phyloP scores from a whole-genome alignment of 2,888 invertebrate genomes.

The Nomada lathburiana region DNA sequence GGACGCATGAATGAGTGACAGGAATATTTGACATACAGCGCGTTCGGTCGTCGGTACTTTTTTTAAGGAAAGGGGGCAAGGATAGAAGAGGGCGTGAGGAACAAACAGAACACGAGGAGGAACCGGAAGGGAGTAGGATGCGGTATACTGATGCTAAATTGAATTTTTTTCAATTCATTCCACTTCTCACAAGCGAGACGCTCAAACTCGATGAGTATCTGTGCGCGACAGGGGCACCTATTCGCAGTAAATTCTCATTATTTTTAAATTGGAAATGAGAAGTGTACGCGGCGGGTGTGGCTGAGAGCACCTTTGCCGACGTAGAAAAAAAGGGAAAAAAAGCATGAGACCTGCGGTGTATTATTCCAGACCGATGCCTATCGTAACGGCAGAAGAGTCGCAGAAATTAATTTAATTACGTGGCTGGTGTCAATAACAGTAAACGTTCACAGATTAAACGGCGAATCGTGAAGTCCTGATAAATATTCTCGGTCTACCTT shows the following conservation, averaged over 20 bases:
- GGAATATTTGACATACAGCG: neutral
- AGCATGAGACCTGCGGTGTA: conserved; percentile 49
- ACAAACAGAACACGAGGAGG: too few relatives aligned
- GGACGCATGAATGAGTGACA: neutral
- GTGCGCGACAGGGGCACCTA: conserved; percentile 74
- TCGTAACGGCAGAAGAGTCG: conserved; percentile 57
- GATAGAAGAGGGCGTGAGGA: neutral
- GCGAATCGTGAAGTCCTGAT: neutral
- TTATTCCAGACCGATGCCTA: conserved; percentile 68
- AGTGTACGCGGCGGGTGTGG: conserved; percentile 69
- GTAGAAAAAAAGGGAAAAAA: conserved; percentile 43
- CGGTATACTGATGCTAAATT: conserved; percentile 72
- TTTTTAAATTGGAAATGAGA: conserved; percentile 79
- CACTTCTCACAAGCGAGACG: conserved; percentile 68
- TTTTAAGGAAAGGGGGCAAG: neutral
- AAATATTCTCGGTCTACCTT: too few relatives aligned
- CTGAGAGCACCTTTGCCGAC: conserved; percentile 63
- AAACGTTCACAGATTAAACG: conserved; percentile 30
- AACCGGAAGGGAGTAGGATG: conserved; percentile 8
- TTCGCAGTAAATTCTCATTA: conserved; percentile 76
- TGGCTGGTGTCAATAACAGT: conserved; percentile 63
- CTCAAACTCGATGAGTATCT: conserved; percentile 74
- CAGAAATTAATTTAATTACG: conserved; percentile 72
- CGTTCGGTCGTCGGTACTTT: conserved; percentile 1
- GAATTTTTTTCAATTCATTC: conserved; percentile 77